Base-by-base conservation (phyloP, 2,113 vertebrate species). In the Aptenodytes forsteri region DNA sequence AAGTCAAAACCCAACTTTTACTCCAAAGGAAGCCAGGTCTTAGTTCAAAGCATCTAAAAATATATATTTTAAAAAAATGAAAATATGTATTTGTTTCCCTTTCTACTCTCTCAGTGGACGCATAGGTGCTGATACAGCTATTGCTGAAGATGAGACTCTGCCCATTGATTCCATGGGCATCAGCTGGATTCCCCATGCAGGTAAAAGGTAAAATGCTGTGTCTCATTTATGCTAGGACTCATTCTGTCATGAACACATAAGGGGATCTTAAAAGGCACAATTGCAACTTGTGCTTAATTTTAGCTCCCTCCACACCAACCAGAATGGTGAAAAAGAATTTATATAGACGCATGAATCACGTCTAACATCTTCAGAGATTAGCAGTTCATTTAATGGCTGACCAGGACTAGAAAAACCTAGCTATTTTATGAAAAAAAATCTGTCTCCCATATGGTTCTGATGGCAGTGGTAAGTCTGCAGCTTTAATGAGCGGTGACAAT, bases 41-140 rank as follows among this genome's bases (percentile, higher is more conserved):
- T 3, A 6, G 8, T 50, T 85, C 8, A 85, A 85, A 86, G 5
- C 8, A 8, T 46, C 22, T 66, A 61, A 58, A 83, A 3, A 0
- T 11, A 11, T 4, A 3, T 16, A 21, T 3, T 52, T 44, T 4
- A 27, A 75, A 83, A 71, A 59, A 12, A 6, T 50, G 16, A 64
- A 84, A 30, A 1, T 2, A 3, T 0, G 0, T n/a, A 5, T 29
- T 52, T 59, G 1, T 52, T 86, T 70, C 19, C 7, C 16, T 15
- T 90, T 70, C 34, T n/a, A 3, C 7, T 36, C 23, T 95, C 19
- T 75, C n/a, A 38, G 18, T 54, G 26, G 46, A 47, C 1, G 1
- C 18, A 36, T 17, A 70, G 14, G 3, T 38, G 49, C 10, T 16
- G 34, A 58, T 50, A 42, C 15, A 71, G 16, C 32, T 70, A 2